Evolutionary conservation across 2,888 invertebrate species (phyloP).

Genomic region (Drosophila bunnanda): DNA sequence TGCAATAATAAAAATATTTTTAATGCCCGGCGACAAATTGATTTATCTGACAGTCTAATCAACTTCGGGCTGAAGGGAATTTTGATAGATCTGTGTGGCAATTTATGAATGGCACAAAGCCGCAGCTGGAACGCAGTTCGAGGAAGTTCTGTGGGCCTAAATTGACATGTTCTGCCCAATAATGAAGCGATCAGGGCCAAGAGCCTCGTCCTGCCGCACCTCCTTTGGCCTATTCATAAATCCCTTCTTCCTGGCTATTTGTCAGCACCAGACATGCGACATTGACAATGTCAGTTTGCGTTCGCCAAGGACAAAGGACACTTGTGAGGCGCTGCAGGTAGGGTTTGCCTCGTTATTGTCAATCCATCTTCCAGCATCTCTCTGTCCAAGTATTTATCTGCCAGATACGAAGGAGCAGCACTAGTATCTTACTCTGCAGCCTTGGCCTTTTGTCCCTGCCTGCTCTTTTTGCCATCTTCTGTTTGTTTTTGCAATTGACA

Average conservation of each 20-base stretch:
- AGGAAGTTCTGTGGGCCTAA: constrained; percentile 33
- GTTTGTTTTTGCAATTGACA: constrained; percentile 68
- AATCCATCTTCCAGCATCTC: constrained; percentile 42
- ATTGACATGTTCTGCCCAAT: constrained; percentile 75
- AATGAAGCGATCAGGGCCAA: constrained; percentile 78
- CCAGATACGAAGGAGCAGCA: constrained; percentile 3
- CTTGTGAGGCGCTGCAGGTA: constrained; percentile 56
- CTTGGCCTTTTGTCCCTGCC: constrained; percentile 45
- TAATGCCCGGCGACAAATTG: constrained; percentile 67
- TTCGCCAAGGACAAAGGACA: constrained; percentile 31
- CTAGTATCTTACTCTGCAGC: constrained; percentile 18
- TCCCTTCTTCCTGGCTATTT: constrained; percentile 57
- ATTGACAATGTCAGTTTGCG: constrained; percentile 46
- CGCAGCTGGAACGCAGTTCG: constrained; percentile 62
- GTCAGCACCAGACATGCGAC: constrained; percentile 60
- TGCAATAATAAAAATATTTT: constrained; percentile 62
- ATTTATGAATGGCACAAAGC: constrained; percentile 52
- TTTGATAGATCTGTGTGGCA: constrained; percentile 54
- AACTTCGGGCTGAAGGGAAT: constrained; percentile 21
- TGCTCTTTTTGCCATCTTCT: constrained; percentile 47
- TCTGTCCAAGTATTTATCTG: constrained; percentile 19
- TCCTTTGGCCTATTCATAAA: constrained; percentile 40
- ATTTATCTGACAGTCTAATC: constrained; percentile 60
- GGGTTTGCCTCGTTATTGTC: constrained; percentile 36
- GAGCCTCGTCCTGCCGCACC: constrained; percentile 48